These are phyloP conservation scores for Drosophila longiperda DNA, from an alignment of 2,888 invertebrate species.

Conservation along the genomic window DNA sequence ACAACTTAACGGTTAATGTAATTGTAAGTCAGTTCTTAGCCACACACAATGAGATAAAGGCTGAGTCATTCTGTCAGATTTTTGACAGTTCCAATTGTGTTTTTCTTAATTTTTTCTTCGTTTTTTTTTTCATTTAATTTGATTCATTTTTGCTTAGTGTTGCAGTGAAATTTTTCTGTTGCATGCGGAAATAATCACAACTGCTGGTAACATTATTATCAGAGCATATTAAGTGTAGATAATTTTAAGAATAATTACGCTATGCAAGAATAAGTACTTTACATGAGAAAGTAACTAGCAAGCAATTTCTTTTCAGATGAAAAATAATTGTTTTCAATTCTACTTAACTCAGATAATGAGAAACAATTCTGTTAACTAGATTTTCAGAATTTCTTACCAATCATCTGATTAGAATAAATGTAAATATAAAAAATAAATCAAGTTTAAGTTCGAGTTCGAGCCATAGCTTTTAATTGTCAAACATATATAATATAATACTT, in stretches of 20 bases:
- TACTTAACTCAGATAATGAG: neutral
- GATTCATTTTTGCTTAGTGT: slow-evolving; percentile 39
- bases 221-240: slow-evolving; percentile 14
- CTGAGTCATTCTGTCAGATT: slow-evolving; percentile 59
- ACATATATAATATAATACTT: slow-evolving; percentile 7
- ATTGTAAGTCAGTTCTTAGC: slow-evolving; percentile 40
- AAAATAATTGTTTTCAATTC: neutral
- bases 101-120: slow-evolving; percentile 18
- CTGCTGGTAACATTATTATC: slow-evolving; percentile 44
- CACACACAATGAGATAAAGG: slow-evolving; percentile 35
- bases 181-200: slow-evolving; percentile 67
- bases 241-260: slow-evolving; percentile 7
- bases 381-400: neutral
- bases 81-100: slow-evolving; percentile 66
- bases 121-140: slow-evolving; percentile 41
- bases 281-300: slow-evolving; percentile 10
- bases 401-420: neutral
- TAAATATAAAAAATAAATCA: neutral
- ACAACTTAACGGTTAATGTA: slow-evolving; percentile 75
- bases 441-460: neutral
- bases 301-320: neutral
- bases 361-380: neutral
- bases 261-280: neutral
- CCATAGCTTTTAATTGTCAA: neutral
- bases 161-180: slow-evolving; percentile 51